phyloP scores from a whole-genome alignment of 2,888 invertebrate genomes.

The Chromoteleia sp. region DNA sequence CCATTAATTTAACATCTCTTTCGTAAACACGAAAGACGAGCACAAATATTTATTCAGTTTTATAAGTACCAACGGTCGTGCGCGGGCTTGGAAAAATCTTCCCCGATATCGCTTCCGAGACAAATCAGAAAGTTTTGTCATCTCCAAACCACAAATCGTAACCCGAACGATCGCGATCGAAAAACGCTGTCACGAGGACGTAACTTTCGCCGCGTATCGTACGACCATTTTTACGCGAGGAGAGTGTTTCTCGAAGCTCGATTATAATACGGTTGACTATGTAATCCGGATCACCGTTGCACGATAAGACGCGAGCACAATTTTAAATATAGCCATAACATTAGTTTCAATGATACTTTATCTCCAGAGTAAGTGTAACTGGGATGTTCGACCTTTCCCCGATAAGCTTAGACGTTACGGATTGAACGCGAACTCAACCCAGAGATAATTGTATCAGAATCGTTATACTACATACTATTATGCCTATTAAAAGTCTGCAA shows the following conservation, averaged over 20 bases:
- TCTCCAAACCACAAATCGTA: not conserved
- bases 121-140: constrained; percentile 8
- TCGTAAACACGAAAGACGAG: constrained; percentile 9
- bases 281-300: constrained; percentile 71
- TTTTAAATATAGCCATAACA: constrained; percentile 81
- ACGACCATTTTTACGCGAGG: constrained; percentile 16
- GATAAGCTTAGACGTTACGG: constrained; percentile 79
- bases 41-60: constrained; percentile 33
- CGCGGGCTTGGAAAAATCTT: not conserved
- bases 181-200: not conserved
- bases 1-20: constrained; percentile 17
- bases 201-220: constrained; percentile 24
- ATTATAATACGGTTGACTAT: constrained; percentile 61
- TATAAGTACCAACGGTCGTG: not conserved
- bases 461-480: constrained; percentile 70
- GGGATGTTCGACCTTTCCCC: constrained; percentile 83
- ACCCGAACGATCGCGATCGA: not conserved
- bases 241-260: constrained; percentile 52
- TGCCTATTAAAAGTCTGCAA: constrained; percentile 75
- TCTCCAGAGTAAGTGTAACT: constrained; percentile 81
- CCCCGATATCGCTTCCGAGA: not conserved
- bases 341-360: constrained; percentile 81
- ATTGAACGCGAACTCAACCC: constrained; percentile 72
- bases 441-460: constrained; percentile 73
- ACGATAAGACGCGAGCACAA: constrained; percentile 74